A percentile compares a stretch with the other conserved stretches of the same genome.
Evolutionary conservation across 2,888 invertebrate genomes (phyloP).

Genomic region (Lasioglossum morio): DNA sequence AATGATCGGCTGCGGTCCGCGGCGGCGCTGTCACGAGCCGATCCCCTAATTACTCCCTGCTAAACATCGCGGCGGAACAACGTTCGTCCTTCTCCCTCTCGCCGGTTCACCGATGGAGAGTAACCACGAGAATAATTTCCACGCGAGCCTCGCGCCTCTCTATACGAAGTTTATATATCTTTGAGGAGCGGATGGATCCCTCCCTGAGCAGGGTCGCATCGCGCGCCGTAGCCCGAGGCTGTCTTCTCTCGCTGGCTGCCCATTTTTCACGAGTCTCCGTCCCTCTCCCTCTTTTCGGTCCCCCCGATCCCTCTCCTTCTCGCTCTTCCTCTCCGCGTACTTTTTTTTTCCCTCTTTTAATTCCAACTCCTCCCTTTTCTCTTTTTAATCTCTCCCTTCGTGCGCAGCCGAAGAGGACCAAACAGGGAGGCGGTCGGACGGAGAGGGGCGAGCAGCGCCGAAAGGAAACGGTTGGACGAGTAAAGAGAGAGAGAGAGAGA

Average conservation of each 20-base stretch:
- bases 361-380: conserved; percentile 75
- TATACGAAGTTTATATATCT: conserved; percentile 51
- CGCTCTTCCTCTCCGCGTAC: conserved; percentile 20
- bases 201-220: conserved; percentile 81
- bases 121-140: conserved; percentile 43
- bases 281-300: conserved; percentile 24
- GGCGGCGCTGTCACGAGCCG: conserved; percentile 33
- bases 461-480: conserved; percentile 13
- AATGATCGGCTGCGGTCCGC: conserved; percentile 48
- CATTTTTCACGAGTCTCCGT: conserved; percentile 80
- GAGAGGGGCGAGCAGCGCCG: neutral
- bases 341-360: conserved; percentile 72
- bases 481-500: neutral
- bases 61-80: conserved; percentile 36
- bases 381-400: conserved; percentile 78
- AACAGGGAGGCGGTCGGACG: conserved; percentile 33
- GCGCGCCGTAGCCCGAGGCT: conserved; percentile 80
- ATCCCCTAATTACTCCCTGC: conserved; percentile 60
- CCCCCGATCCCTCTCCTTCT: conserved; percentile 1
- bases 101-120: no score
- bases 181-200: conserved; percentile 70
- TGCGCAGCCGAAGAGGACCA: conserved; percentile 39
- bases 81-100: neutral
- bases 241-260: conserved; percentile 81
- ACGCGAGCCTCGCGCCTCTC: conserved; percentile 13